Percentiles rank a stretch among this genome's conserved stretches.
Conservation (phyloP, 53 echinoderm and acorn worm species). For the Stichopus horrens region DNA sequence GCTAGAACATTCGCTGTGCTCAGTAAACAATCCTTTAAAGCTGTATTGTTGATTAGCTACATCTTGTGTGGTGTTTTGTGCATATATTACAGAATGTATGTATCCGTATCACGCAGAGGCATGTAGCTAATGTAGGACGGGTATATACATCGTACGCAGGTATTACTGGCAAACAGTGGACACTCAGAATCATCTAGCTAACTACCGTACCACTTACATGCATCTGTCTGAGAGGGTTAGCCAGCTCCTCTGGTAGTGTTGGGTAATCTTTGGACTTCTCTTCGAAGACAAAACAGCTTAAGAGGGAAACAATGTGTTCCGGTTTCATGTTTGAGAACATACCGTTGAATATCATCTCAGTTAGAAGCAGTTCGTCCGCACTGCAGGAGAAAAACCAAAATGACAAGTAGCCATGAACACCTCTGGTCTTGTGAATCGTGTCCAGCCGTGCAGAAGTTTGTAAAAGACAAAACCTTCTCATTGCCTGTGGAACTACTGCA, state of each 20-base stretch:
- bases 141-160: background rate
- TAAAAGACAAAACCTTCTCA: no score
- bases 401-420: background rate
- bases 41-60: no score
- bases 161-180: background rate
- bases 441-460: no score
- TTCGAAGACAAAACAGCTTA: constrained; percentile 96
- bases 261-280: constrained; percentile 85
- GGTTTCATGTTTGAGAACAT: constrained; percentile 81
- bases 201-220: constrained; percentile 59
- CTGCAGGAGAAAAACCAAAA: constrained; percentile 50
- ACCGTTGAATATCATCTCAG: constrained; percentile 97
- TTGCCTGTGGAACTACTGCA: no score
- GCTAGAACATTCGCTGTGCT: background rate
- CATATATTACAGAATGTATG: no score
- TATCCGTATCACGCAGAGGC: no score
- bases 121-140: no score
- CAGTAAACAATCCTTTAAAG: background rate
- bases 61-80: no score
- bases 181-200: background rate
- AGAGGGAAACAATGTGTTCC: constrained; percentile 76
- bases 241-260: constrained; percentile 69
- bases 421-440: no score
- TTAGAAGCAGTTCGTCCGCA: constrained; percentile 90
- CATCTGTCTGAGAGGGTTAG: constrained; percentile 85